These are phyloP conservation scores for Zygogramma bicolorata DNA, from an alignment of 2,888 invertebrate genomes.

Conservation along the genomic window DNA sequence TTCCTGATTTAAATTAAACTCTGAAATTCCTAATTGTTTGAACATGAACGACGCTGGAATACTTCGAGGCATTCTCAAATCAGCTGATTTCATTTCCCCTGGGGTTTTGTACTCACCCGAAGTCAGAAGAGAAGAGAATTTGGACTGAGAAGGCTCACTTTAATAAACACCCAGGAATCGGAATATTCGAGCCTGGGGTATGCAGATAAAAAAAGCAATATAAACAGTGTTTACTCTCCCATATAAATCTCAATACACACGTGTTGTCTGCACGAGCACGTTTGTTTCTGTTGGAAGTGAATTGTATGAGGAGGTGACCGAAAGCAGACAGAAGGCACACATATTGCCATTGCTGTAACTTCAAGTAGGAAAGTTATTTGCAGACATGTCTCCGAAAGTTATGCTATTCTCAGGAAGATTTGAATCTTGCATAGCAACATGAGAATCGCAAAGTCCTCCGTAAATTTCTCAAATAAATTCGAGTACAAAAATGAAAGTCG, in stretches of 20 bases:
- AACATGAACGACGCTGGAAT: neutral
- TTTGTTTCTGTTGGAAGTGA: conserved; percentile 13
- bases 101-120: neutral
- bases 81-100: neutral
- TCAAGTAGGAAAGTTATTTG: no score
- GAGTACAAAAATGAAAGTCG: no score
- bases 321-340: neutral
- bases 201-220: conserved; percentile 32
- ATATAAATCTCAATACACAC: conserved; percentile 35
- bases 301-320: neutral
- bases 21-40: neutral
- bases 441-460: no score
- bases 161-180: conserved; percentile 32
- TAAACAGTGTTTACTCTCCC: conserved; percentile 27
- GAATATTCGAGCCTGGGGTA: conserved; percentile 25
- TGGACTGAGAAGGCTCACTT: conserved; percentile 10
- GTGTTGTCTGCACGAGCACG: conserved; percentile 13
- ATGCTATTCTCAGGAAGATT: no score
- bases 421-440: no score
- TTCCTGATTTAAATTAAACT: neutral
- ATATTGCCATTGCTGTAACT: no score
- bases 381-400: no score
- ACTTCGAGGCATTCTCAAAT: neutral
- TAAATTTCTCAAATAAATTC: no score
- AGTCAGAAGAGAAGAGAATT: neutral